Evolutionary conservation across 2,888 invertebrate genomes (phyloP).

Genomic region (Lamellibrachia satsuma): DNA sequence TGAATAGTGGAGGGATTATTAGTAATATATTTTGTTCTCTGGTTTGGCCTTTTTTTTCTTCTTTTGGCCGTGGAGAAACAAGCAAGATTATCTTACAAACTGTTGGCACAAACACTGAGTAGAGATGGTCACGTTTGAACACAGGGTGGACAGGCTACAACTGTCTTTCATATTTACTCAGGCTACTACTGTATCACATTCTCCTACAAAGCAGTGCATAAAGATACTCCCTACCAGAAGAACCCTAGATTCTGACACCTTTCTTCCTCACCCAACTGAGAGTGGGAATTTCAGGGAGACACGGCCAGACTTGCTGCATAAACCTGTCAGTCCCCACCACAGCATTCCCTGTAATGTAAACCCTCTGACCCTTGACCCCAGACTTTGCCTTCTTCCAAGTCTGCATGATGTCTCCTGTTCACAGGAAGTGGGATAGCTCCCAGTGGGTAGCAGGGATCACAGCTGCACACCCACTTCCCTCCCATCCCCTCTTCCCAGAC

Average conservation of each 20-base stretch:
- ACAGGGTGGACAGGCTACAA: not conserved
- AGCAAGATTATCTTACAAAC: not conserved
- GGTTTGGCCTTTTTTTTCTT: not conserved
- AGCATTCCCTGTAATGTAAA: not conserved
- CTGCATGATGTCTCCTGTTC: not conserved
- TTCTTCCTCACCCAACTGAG: not conserved
- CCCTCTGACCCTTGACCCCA: not conserved
- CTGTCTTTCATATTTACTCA: not conserved
- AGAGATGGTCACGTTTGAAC: not conserved
- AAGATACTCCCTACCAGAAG: not conserved
- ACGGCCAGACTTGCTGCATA: not conserved
- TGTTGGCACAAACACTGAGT: not conserved
- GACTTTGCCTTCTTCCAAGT: not conserved
- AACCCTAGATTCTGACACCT: not conserved
- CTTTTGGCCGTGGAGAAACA: not conserved
- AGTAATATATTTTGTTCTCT: not conserved
- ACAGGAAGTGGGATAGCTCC: not conserved
- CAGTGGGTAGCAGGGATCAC: not conserved
- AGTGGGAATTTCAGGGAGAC: not conserved
- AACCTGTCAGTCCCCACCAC: not conserved
- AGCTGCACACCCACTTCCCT: not conserved
- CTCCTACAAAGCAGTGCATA: no score
- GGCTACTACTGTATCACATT: no score
- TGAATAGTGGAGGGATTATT: not conserved
- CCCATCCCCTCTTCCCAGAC: not conserved